Evolutionary conservation across 2,888 invertebrate genomes (phyloP).

Genomic region (Falcaria lacertinaria): DNA sequence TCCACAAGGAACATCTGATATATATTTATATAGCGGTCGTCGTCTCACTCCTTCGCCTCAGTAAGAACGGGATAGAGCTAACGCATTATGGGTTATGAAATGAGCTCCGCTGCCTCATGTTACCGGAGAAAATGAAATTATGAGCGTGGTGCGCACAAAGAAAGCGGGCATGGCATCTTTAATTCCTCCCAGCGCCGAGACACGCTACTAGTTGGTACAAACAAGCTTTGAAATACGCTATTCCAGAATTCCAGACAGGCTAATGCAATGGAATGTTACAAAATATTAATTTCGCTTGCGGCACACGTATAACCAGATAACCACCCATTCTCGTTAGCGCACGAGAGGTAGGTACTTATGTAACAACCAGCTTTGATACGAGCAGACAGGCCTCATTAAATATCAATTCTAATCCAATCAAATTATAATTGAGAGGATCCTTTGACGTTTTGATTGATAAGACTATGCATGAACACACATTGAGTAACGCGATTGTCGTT

Average conservation of each 20-base stretch:
- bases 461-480: conserved; percentile 5
- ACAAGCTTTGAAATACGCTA: not conserved
- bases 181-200: conserved; percentile 30
- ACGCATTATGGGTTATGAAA: conserved; percentile 75
- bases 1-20: conserved; percentile 35
- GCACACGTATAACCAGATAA: not conserved
- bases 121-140: conserved; percentile 73
- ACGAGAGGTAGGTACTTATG: conserved; percentile 1
- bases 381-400: conserved; percentile 35
- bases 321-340: not conserved
- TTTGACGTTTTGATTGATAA: conserved; percentile 29
- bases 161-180: conserved; percentile 57
- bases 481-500: conserved; percentile 5
- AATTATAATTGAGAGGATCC: conserved; percentile 41
- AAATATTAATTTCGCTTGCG: not conserved
- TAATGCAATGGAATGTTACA: not conserved
- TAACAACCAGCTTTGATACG: conserved; percentile 22
- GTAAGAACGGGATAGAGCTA: conserved; percentile 41
- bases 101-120: conserved; percentile 68
- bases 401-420: conserved; percentile 43
- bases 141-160: conserved; percentile 60
- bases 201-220: not conserved
- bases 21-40: conserved; percentile 28
- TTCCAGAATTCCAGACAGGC: not conserved
- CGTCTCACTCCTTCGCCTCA: conserved; percentile 33